These are phyloP conservation scores for Alloscopus bannaensis DNA, from an alignment of 2,888 invertebrate genomes.

Conservation along the genomic window DNA sequence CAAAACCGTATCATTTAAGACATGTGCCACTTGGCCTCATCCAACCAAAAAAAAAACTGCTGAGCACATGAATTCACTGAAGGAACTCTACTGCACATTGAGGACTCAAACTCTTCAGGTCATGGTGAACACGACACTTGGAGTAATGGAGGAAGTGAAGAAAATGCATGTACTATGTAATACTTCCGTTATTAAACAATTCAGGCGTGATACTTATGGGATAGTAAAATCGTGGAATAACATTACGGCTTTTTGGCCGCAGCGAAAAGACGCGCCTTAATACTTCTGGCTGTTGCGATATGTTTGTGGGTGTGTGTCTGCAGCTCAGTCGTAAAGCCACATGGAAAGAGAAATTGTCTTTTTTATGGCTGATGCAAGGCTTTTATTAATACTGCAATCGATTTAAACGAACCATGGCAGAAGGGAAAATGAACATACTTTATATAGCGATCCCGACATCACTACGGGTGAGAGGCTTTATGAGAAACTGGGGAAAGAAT, in stretches of 20 bases:
- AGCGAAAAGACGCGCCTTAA: background rate
- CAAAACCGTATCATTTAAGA: too few relatives aligned
- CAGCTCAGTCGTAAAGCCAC: constrained; percentile 34
- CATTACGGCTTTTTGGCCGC: background rate
- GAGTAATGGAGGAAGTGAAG: constrained; percentile 22
- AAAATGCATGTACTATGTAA: constrained; percentile 39
- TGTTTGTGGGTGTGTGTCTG: background rate
- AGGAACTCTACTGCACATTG: too few relatives aligned
- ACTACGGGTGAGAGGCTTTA: too few relatives aligned
- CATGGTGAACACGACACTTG: background rate
- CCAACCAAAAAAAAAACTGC: too few relatives aligned
- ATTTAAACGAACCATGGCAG: constrained; percentile 14
- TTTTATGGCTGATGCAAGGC: constrained; percentile 42
- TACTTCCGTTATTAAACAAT: constrained; percentile 49
- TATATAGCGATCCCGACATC: too few relatives aligned
- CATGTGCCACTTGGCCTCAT: too few relatives aligned
- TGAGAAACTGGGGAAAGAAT: too few relatives aligned
- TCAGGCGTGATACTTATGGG: constrained; percentile 32
- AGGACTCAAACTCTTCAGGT: too few relatives aligned
- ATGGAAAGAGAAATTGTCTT: constrained; percentile 43
- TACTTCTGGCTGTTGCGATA: too few relatives aligned
- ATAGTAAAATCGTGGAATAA: constrained; percentile 29
- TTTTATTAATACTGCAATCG: constrained; percentile 32
- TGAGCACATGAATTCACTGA: too few relatives aligned
- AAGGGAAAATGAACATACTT: background rate